Percentiles rank a stretch among this genome's conserved stretches.
phyloP scores from a whole-genome alignment of 2,888 invertebrate species.

The Linyphia triangularis region DNA sequence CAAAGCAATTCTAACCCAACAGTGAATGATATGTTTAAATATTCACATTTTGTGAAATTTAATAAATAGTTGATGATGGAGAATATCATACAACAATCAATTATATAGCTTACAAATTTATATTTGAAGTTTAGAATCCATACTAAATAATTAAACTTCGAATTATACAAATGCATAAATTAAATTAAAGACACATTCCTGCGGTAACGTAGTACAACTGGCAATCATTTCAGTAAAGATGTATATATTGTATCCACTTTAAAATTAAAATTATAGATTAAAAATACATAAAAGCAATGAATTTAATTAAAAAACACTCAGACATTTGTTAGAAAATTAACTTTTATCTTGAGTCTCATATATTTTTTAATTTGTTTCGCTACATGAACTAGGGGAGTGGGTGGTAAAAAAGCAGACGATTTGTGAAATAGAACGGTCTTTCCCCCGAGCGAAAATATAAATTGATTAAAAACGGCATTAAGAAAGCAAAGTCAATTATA shows the following conservation, averaged over 20 bases:
- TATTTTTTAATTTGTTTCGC: not conserved
- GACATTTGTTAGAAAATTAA: constrained; percentile 14
- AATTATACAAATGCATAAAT: not conserved
- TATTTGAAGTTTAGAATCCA: no score
- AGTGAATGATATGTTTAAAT: no score
- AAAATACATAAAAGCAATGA: not conserved
- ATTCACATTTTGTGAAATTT: no score
- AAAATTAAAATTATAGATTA: not conserved
- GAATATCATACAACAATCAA: no score
- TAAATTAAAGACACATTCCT: not conserved
- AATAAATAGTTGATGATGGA: no score
- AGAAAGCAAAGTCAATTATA: constrained; percentile 56
- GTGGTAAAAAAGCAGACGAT: not conserved
- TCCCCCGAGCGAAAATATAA: constrained; percentile 28
- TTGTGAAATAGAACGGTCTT: not conserved
- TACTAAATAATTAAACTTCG: not conserved
- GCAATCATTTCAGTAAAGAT: not conserved
- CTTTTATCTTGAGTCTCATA: constrained; percentile 2
- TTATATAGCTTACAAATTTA: no score
- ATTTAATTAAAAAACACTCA: constrained; percentile 56
- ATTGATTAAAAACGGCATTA: constrained; percentile 47
- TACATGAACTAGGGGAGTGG: not conserved
- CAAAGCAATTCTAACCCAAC: no score
- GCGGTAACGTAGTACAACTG: no score
- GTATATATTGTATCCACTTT: not conserved